Percentiles rank a stretch among this genome's conserved stretches.
These are phyloP conservation scores for Automeris io DNA, from an alignment of 2,888 invertebrate species.

Conservation along the genomic window DNA sequence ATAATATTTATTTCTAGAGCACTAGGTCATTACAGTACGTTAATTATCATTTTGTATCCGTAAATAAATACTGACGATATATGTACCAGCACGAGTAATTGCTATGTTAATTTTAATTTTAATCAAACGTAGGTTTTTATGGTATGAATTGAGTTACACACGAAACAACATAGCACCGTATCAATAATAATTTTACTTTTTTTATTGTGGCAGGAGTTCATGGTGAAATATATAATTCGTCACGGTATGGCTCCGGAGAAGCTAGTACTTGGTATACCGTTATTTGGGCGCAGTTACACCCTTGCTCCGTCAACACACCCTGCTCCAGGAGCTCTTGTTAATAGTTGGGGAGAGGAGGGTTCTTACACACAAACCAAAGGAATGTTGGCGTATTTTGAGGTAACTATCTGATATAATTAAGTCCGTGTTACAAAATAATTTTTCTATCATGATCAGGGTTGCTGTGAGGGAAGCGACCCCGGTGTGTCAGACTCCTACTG, in stretches of 20 bases:
- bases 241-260: constrained; percentile 81
- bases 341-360: constrained; percentile 80
- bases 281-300: constrained; percentile 84
- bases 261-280: constrained; percentile 83
- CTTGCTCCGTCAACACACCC: constrained; percentile 73
- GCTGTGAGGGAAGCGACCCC: too few relatives aligned
- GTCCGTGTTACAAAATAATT: too few relatives aligned
- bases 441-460: too few relatives aligned
- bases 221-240: constrained; percentile 80
- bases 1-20: too few relatives aligned
- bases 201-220: constrained; percentile 72
- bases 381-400: constrained; percentile 84
- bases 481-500: too few relatives aligned
- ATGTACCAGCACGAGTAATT: too few relatives aligned
- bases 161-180: background rate
- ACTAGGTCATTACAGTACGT: too few relatives aligned
- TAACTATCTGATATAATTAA: constrained; percentile 43
- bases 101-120: too few relatives aligned
- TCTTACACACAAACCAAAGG: constrained; percentile 82
- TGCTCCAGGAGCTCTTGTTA: constrained; percentile 75
- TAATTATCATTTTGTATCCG: too few relatives aligned
- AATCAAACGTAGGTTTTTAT: too few relatives aligned
- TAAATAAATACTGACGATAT: too few relatives aligned
- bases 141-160: too few relatives aligned
- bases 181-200: background rate